Conservation (phyloP, 53 echinoderm and acorn worm species). For the Patiria pectinifera region DNA sequence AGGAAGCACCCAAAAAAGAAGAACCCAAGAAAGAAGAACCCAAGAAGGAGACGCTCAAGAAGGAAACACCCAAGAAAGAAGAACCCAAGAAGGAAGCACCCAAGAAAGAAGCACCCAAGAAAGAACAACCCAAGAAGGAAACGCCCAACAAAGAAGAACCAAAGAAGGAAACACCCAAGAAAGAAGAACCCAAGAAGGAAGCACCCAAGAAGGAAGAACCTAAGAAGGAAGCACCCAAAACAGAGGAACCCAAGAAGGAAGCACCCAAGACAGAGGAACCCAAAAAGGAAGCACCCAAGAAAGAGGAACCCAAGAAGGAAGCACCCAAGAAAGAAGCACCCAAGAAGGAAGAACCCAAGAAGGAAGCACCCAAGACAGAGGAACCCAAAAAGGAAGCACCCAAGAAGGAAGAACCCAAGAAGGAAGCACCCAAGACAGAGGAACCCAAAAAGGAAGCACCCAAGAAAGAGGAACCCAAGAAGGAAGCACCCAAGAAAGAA, state of each 20-base stretch:
- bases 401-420: not conserved
- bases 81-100: not conserved
- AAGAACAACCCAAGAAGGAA: not conserved
- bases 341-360: not conserved
- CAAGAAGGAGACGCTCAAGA: not conserved
- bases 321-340: not conserved
- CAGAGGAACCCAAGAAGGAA: not conserved
- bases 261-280: not conserved
- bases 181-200: not conserved
- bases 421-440: not conserved
- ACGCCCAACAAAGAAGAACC: not conserved
- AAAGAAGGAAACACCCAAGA: not conserved
- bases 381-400: not conserved
- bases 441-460: not conserved
- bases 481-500: not conserved
- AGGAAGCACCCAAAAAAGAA: not conserved
- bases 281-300: not conserved
- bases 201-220: not conserved
- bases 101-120: not conserved
- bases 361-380: not conserved
- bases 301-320: not conserved
- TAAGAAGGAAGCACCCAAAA: not conserved
- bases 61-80: not conserved
- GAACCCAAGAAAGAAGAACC: not conserved
- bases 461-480: not conserved